These are phyloP conservation scores for Xerus inauris DNA, from an alignment of 2,113 vertebrate species.

Conservation along the genomic window DNA sequence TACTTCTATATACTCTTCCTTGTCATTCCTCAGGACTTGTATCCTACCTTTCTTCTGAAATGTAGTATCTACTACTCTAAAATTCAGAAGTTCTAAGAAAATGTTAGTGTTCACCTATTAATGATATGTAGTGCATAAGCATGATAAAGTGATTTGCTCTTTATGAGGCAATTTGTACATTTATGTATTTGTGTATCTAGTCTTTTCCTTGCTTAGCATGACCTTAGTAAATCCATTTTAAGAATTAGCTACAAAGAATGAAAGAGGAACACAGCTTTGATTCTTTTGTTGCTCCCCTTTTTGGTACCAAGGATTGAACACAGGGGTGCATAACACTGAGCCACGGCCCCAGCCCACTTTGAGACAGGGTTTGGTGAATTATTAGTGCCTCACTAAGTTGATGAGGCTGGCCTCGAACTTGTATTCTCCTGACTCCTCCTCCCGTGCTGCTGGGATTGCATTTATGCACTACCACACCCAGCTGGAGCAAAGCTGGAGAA, in stretches of 20 bases:
- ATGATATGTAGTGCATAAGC: background rate
- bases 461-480: no score
- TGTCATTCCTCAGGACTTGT: background rate
- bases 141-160: background rate
- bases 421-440: no score
- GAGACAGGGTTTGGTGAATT: no score
- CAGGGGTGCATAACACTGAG: no score
- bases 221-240: constrained; percentile 42
- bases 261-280: background rate
- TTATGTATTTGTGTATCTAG: background rate
- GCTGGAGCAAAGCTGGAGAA: background rate
- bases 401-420: no score
- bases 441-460: no score
- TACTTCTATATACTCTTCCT: background rate
- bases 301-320: no score
- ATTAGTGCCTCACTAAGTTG: no score
- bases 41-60: constrained; percentile 33
- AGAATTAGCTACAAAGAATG: constrained; percentile 22
- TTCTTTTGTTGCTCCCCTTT: no score
- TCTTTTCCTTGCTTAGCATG: constrained; percentile 1
- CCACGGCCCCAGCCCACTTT: no score
- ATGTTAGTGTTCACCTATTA: background rate
- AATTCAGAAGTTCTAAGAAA: background rate
- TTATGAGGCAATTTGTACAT: background rate
- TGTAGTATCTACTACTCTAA: background rate